Conservation (phyloP, 2,113 vertebrate species). For the Centropristis striata region DNA sequence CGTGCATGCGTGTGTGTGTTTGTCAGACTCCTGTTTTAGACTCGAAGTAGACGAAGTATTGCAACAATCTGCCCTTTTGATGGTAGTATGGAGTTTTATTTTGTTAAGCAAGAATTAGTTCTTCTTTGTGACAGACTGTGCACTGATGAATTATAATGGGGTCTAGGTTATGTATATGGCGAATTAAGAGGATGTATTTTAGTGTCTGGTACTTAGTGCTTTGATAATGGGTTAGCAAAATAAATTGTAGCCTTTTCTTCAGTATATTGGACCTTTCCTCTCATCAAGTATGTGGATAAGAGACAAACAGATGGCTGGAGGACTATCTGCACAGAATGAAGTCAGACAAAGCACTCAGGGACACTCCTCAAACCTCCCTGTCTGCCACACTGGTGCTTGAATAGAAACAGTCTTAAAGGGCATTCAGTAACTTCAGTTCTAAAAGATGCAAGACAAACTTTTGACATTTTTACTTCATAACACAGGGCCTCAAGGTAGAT, state of each 20-base stretch:
- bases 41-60: too few species aligned
- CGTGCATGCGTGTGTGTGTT: too few species aligned
- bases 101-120: conserved; percentile 5
- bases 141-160: conserved; percentile 20
- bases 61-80: background rate
- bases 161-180: conserved; percentile 3
- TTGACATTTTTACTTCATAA: background rate
- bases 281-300: conserved; percentile 25
- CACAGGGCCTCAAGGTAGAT: background rate
- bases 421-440: background rate
- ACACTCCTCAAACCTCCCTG: background rate
- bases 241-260: background rate
- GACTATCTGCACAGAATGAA: conserved; percentile 34
- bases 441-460: background rate
- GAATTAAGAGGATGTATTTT: background rate
- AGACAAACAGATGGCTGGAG: conserved; percentile 28
- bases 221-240: conserved; percentile 26
- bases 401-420: conserved; percentile 14
- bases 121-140: background rate
- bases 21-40: background rate
- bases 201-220: conserved; percentile 19
- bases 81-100: background rate
- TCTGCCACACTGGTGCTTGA: conserved; percentile 9
- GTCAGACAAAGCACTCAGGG: conserved; percentile 16
- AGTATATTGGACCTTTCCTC: conserved; percentile 22